phyloP scores from a whole-genome alignment of 2,888 invertebrate species.

The Griposia aprilina region DNA sequence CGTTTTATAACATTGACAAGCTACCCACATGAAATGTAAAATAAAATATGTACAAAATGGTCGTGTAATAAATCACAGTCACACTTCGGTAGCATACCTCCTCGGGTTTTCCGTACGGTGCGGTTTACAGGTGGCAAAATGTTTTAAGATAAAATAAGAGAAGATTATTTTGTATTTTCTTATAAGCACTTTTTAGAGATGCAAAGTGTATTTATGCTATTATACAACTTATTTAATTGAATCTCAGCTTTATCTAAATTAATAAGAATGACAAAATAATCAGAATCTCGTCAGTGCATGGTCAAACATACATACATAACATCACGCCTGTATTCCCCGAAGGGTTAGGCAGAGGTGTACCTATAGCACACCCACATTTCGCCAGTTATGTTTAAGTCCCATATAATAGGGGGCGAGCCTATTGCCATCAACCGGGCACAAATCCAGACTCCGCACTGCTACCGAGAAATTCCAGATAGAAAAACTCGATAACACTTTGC shows the following conservation, averaged over 20 bases:
- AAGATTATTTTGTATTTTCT: slow-evolving; percentile 11
- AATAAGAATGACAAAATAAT: not conserved
- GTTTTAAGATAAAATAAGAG: slow-evolving; percentile 34
- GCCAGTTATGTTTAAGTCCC: no score
- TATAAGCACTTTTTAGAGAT: no score
- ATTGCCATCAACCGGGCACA: no score
- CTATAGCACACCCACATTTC: no score
- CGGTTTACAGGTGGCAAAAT: slow-evolving; percentile 47
- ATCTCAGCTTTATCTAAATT: not conserved
- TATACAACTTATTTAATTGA: not conserved
- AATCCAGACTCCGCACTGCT: no score
- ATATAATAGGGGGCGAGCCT: no score
- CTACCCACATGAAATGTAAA: slow-evolving; percentile 47
- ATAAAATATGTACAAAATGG: slow-evolving; percentile 60
- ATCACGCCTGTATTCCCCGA: no score
- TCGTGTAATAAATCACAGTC: slow-evolving; percentile 58
- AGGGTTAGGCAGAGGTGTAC: no score
- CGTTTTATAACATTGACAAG: slow-evolving; percentile 60
- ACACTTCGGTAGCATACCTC: slow-evolving; percentile 40
- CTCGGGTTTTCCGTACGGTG: slow-evolving; percentile 17
- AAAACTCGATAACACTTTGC: no score
- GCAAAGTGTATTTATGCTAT: not conserved
- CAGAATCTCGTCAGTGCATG: not conserved
- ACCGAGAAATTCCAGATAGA: no score
- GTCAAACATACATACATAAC: no score